phyloP scores from a whole-genome alignment of 2,888 invertebrate genomes.

The Nowickia ferox region DNA sequence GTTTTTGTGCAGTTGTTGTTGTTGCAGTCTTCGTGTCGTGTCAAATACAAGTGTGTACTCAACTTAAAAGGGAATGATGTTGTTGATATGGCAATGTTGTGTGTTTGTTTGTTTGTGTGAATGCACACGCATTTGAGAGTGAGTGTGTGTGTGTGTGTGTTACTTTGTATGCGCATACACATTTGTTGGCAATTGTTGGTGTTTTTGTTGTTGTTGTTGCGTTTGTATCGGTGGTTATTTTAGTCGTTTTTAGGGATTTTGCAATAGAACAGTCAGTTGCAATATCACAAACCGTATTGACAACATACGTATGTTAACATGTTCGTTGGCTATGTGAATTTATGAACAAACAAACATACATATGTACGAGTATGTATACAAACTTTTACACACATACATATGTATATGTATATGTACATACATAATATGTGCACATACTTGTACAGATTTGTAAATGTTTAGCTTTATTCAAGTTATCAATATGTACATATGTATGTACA shows the following conservation, averaged over 20 bases:
- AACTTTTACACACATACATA: background rate
- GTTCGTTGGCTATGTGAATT: background rate
- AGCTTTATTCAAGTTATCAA: conserved; percentile 4
- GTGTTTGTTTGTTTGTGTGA: conserved; percentile 15
- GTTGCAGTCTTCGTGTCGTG: conserved; percentile 57
- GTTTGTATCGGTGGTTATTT: conserved; percentile 74
- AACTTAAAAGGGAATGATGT: conserved; percentile 58
- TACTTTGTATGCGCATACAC: background rate
- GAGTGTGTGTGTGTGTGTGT: background rate
- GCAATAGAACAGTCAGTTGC: conserved; percentile 72
- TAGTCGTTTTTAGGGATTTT: conserved; percentile 54
- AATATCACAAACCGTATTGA: conserved; percentile 66
- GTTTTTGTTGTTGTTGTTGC: conserved; percentile 52
- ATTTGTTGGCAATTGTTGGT: conserved; percentile 62
- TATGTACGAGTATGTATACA: background rate
- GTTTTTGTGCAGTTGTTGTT: conserved; percentile 18
- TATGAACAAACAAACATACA: conserved; percentile 13
- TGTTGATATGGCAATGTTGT: conserved; percentile 62
- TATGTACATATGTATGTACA: conserved; percentile 11
- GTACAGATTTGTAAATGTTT: conserved; percentile 49
- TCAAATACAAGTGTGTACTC: conserved; percentile 71
- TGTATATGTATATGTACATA: conserved; percentile 12
- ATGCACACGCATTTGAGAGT: conserved; percentile 32
- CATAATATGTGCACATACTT: conserved; percentile 33
- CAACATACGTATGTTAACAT: conserved; percentile 26